Evolutionary conservation across 2,888 invertebrate genomes (phyloP), one percentile per base, ranked within the genome.

Genomic region (Spisula solida): DNA sequence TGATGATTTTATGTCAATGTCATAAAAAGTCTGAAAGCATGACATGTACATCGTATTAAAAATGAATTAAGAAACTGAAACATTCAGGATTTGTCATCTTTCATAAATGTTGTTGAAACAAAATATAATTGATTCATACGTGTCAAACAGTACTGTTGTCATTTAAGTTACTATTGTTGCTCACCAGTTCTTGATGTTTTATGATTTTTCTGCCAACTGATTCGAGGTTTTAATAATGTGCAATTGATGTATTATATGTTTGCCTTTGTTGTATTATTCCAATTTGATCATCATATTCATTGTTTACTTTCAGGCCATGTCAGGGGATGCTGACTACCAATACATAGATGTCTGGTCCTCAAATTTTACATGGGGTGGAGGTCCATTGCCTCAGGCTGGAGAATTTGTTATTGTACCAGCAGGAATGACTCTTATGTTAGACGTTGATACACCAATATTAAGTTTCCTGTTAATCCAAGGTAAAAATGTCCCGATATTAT

Each of bases 271-370:
- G 2, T 60, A 10, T 25, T 66, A n/a, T 56, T 56, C 6, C 60
- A 25, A 25, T 0, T 4, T 2, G 25, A 25, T 10, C 0, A 66
- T 5, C 25, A 12, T 25, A 4, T 6, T 12, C 6, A 66, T 55
- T n/a, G 41, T 34, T 29, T 51, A 48, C 51, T 56, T 51, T 51
- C 82, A 90, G 90, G 56, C 56, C 5, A 56, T 82, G 6, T 41
- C 80, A 70, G 91, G 91, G 2, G 88, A 87, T 86, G 94, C 95
- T 16, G 92, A 88, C 31, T 96, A 93, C 90, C 90, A 94, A 60
- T 96, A 96, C 87, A 94, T 96, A 47, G 95, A 96, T 91, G 94
- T 95, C 14, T 96, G 96, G 96, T 96, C 96, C 0, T 95, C 95
- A 12, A 79, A 34, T 0, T 95, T 81, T 82, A 95, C 96, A 16